phyloP scores from a whole-genome alignment of 2,888 invertebrate species.

The Parnassius smintheus region DNA sequence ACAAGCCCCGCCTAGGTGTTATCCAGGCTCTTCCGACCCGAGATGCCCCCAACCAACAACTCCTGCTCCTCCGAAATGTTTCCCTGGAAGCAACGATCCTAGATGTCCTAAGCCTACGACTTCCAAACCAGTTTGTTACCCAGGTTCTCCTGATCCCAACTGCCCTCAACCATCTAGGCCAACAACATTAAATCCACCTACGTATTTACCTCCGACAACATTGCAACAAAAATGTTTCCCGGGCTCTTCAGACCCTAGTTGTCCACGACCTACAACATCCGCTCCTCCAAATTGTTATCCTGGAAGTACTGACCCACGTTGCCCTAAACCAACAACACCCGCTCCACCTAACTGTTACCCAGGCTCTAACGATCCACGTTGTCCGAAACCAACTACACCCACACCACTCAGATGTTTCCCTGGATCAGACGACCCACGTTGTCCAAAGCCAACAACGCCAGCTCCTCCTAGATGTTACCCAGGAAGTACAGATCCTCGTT shows the following conservation, averaged over 20 bases:
- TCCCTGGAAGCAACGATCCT: conserved; percentile 31
- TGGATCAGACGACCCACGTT: conserved; percentile 32
- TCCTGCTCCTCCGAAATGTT: conserved; percentile 29
- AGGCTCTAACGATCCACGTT: conserved; percentile 39
- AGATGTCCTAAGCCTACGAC: conserved; percentile 40
- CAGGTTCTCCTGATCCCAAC: conserved; percentile 42
- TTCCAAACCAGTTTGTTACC: conserved; percentile 41
- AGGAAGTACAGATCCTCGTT: not conserved
- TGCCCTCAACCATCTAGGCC: conserved; percentile 45
- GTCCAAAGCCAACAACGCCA: conserved; percentile 43
- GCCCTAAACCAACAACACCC: conserved; percentile 35
- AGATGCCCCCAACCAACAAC: conserved; percentile 42
- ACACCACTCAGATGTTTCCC: conserved; percentile 36
- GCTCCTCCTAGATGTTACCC: conserved; percentile 35
- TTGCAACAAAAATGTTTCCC: conserved; percentile 41
- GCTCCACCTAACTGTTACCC: conserved; percentile 24
- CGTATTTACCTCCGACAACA: conserved; percentile 38
- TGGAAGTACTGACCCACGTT: conserved; percentile 51
- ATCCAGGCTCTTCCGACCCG: conserved; percentile 11
- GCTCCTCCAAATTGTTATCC: conserved; percentile 43
- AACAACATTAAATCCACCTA: conserved; percentile 37
- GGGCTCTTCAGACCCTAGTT: conserved; percentile 43
- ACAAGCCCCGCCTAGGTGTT: conserved; percentile 2
- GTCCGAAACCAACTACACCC: conserved; percentile 43
- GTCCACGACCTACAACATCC: conserved; percentile 43